Base-by-base conservation (phyloP, 2,797 vertebrate species). In the Gymnothorax reevesii region DNA sequence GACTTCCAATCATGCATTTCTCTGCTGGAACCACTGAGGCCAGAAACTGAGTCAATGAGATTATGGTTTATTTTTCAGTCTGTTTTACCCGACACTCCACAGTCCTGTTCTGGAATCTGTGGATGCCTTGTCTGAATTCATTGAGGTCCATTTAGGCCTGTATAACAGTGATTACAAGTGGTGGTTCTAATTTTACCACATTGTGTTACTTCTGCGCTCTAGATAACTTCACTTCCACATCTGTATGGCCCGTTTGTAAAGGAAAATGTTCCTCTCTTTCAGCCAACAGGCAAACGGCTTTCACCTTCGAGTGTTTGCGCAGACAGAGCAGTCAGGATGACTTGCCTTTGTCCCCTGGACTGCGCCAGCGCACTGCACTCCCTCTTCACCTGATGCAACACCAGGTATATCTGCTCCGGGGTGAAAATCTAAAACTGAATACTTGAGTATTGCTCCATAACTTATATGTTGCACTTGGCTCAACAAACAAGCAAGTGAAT, bases 261-360 rank as follows among this genome's bases (percentile, higher is more conserved):
- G 15, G 33, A 15, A 52, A 52, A 20, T 49, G 20, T 49, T 80
- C 52, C n/a, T 52, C 52, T 80, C 52, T 82, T 90, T 82, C 92
- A 99, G 98, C 96, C 93, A 95, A 94, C 71, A 96, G 96, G 89
- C 95, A 95, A 88, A 96, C 97, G 55, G 97, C 97, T 85, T 99
- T 99, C 93, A 98, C 95, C 89, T 98, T 99, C 0, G 97, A 99
- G 96, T 98, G 98, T 96, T 96, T 99, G 88, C 97, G 98, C 52
- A 95, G 97, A 91, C 97, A 96, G 88, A 94, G 94, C 90, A 97
- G 97, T 93, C 96, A 97, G 86, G 97, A 98, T 0, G 95, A 97
- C 1, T 89, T 95, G 75, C 95, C 95, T 0, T 91, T 90, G 0
- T 97, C 98, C 22, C 96, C 97, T 0, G 92, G 94, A 10, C 96